Conservation (phyloP, 2,888 invertebrate species). For the Heliconius hortense region DNA sequence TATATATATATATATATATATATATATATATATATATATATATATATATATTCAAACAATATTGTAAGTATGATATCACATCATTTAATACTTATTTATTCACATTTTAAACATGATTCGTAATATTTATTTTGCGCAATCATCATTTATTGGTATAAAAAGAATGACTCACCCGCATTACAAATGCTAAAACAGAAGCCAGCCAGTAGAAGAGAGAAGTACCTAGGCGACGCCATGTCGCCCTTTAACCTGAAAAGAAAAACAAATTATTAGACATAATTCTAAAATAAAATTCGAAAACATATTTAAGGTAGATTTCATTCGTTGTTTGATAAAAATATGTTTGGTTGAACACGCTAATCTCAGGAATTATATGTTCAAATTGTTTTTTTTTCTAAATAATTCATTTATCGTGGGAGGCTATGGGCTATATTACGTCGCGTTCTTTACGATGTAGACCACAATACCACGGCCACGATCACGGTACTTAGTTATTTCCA, state of each 20-base stretch:
- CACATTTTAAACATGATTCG: background rate
- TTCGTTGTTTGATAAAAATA: too few relatives aligned
- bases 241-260: slow-evolving; percentile 52
- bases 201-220: slow-evolving; percentile 50
- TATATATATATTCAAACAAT: background rate
- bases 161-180: slow-evolving; percentile 57
- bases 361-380: background rate
- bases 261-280: background rate
- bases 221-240: slow-evolving; percentile 61
- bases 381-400: too few relatives aligned
- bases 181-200: slow-evolving; percentile 50
- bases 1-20: too few relatives aligned
- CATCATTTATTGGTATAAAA: background rate
- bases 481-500: background rate
- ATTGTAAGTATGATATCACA: background rate
- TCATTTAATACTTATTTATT: background rate
- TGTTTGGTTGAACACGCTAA: background rate
- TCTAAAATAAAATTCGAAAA: background rate
- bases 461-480: background rate
- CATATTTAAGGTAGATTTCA: background rate
- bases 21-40: too few relatives aligned
- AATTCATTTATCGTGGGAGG: background rate
- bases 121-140: background rate
- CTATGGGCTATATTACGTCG: background rate
- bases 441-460: too few relatives aligned